Evolutionary conservation across 2,113 vertebrate genomes (phyloP).

Genomic region (Entomyzon cyanotis): DNA sequence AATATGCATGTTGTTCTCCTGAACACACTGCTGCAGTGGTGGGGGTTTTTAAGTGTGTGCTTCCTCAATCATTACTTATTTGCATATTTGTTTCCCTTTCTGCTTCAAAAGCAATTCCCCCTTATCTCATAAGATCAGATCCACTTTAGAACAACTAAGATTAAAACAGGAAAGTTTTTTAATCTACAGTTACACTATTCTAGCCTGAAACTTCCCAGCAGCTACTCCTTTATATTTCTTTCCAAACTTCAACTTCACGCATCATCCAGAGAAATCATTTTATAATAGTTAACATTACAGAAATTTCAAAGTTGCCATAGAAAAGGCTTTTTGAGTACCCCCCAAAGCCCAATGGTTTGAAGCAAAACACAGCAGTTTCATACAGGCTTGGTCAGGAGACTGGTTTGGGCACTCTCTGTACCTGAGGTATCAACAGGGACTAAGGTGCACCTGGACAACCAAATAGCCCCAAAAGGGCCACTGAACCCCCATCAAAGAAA

Average conservation of each 20-base stretch:
- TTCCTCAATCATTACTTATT: not conserved
- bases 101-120: not conserved
- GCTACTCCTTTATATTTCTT: not conserved
- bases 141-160: not conserved
- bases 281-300: not conserved
- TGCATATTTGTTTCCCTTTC: not conserved
- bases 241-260: not conserved
- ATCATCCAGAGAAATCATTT: not conserved
- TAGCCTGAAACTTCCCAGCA: not conserved
- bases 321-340: not conserved
- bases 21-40: not conserved
- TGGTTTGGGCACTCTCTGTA: not conserved
- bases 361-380: not conserved
- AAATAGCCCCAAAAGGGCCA: not conserved
- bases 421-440: not conserved
- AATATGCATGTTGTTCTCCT: not conserved
- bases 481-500: not conserved
- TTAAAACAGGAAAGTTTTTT: not conserved
- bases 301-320: not conserved
- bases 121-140: not conserved
- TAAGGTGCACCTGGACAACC: not conserved
- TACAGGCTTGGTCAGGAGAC: not conserved
- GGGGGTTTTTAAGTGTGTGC: not conserved
- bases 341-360: not conserved
- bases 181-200: not conserved